Conservation (phyloP, 2,113 vertebrate species). For the Scomber colias region DNA sequence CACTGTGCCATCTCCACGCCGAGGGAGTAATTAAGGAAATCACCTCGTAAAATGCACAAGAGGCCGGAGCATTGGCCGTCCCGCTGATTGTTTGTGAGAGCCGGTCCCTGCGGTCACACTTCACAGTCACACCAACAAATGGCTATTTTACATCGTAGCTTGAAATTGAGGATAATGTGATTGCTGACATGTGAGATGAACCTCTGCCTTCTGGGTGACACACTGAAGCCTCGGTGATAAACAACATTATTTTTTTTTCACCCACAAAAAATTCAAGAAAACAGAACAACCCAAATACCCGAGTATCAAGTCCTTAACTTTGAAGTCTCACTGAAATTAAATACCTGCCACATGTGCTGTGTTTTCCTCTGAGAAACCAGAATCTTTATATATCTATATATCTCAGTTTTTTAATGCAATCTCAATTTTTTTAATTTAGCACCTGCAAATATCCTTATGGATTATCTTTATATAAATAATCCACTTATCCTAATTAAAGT, state of each 20-base stretch:
- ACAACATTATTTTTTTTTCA: background rate
- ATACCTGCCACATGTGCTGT: no score
- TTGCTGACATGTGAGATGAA: conserved; percentile 5
- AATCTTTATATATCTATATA: no score
- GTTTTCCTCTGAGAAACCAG: no score
- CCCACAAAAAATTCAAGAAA: background rate
- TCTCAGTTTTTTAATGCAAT: no score
- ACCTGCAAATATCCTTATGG: no score
- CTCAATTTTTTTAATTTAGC: no score
- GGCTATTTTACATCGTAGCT: conserved; percentile 66
- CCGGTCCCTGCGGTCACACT: conserved; percentile 33
- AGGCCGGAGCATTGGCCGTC: background rate
- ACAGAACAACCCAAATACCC: background rate
- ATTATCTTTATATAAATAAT: no score
- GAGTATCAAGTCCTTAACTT: no score
- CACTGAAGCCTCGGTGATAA: background rate
- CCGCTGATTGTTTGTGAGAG: conserved; percentile 64
- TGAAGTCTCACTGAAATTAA: no score
- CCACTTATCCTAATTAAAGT: no score
- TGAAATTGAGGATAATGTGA: conserved; percentile 36
- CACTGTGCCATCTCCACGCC: background rate
- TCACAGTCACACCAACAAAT: conserved; percentile 68
- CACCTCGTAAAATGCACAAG: background rate
- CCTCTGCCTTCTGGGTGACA: background rate
- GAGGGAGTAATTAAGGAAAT: conserved; percentile 22